Conservation (phyloP, 2,797 vertebrate species). For the Tiaroga cobitis region DNA sequence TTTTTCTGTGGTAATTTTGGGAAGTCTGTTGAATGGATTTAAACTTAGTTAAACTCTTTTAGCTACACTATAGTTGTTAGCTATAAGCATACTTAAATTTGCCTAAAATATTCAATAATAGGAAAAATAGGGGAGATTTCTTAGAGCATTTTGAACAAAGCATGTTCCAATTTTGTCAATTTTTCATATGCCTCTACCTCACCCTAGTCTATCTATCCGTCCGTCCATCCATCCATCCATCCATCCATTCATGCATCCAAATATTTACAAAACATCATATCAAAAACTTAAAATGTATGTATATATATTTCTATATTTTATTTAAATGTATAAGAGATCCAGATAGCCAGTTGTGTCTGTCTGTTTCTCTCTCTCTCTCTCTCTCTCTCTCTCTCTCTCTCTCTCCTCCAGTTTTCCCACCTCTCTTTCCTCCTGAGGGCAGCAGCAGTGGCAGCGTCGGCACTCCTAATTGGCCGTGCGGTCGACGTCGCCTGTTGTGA, state of each 20-base stretch:
- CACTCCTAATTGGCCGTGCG: conserved; percentile 90
- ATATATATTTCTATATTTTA: background rate
- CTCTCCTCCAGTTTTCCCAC: conserved; percentile 72
- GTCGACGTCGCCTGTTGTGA: conserved; percentile 89
- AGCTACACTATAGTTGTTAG: no score
- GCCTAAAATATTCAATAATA: no score
- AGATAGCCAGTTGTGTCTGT: conserved; percentile 8
- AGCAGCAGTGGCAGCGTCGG: conserved; percentile 29
- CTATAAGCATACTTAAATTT: no score
- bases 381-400: no score
- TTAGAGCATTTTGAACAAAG: no score
- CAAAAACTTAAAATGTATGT: background rate
- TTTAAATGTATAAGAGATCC: background rate
- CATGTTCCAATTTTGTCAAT: no score
- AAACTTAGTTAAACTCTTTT: no score
- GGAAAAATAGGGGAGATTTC: no score
- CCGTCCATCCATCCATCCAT: no score
- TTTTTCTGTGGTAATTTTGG: background rate
- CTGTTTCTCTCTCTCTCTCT: conserved; percentile 66
- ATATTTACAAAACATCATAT: background rate
- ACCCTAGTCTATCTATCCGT: no score
- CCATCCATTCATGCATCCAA: no score
- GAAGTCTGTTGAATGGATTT: background rate
- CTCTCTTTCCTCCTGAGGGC: conserved; percentile 51
- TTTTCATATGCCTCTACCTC: no score